A percentile compares a stretch with the other conserved stretches of the same genome.
Evolutionary conservation across 1,140 invertebrate genomes (phyloP).

Genomic region (Battus philenor): DNA sequence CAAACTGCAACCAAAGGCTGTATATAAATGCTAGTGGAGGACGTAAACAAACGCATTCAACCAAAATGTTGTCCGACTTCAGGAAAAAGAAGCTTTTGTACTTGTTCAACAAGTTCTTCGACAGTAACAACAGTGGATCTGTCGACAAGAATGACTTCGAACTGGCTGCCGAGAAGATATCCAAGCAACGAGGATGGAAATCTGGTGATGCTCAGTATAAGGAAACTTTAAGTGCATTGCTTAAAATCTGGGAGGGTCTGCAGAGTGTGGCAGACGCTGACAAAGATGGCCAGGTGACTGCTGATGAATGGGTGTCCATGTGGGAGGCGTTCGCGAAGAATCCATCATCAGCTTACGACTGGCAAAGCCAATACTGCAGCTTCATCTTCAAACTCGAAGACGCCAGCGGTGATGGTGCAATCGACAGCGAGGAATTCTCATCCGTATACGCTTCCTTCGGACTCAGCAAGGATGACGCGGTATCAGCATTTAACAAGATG

Average conservation of each 20-base stretch:
- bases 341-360: slow-evolving; percentile 82
- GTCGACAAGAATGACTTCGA: slow-evolving; percentile 89
- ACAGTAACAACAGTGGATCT: slow-evolving; percentile 85
- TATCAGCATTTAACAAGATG: slow-evolving; percentile 84
- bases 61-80: slow-evolving; percentile 87
- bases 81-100: slow-evolving; percentile 90
- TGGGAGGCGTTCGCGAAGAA: slow-evolving; percentile 87
- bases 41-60: slow-evolving; percentile 10
- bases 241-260: slow-evolving; percentile 87
- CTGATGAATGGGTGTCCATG: slow-evolving; percentile 89
- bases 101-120: slow-evolving; percentile 90
- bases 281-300: slow-evolving; percentile 85
- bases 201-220: slow-evolving; percentile 80
- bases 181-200: slow-evolving; percentile 82
- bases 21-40: slow-evolving; percentile 5
- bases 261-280: slow-evolving; percentile 84
- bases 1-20: neutral
- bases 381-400: slow-evolving; percentile 91
- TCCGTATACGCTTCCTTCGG: slow-evolving; percentile 85
- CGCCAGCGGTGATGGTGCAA: slow-evolving; percentile 85
- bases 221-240: slow-evolving; percentile 81
- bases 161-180: slow-evolving; percentile 84
- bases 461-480: slow-evolving; percentile 80
- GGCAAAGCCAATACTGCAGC: slow-evolving; percentile 86
- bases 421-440: slow-evolving; percentile 86